Conservation (phyloP, 2,113 vertebrate species). For the Otolemur garnettii region DNA sequence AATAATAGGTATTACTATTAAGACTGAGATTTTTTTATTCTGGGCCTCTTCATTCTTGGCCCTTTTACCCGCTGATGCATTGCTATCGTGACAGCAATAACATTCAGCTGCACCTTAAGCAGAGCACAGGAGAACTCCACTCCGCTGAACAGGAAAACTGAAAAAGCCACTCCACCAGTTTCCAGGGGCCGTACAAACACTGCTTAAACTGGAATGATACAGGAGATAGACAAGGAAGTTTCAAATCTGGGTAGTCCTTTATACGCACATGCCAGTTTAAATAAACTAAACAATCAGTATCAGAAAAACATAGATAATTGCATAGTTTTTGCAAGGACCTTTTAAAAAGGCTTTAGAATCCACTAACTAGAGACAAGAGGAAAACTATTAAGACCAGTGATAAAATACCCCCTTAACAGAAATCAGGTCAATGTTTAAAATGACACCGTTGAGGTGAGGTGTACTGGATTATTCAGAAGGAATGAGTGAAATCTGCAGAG, state of each 20-base stretch:
- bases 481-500: neutral
- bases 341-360: neutral
- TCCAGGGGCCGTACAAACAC: neutral
- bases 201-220: neutral
- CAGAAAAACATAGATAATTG: neutral
- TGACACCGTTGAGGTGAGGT: neutral
- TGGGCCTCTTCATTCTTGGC: neutral
- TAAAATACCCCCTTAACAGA: constrained; percentile 13
- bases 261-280: neutral
- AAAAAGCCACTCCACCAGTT: neutral
- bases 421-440: neutral
- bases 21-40: neutral
- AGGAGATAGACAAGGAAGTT: neutral
- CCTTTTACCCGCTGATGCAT: neutral
- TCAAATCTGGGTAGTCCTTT: constrained; percentile 3
- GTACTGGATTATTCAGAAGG: neutral
- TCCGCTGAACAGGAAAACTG: constrained; percentile 18
- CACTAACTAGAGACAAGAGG: neutral
- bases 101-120: neutral
- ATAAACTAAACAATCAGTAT: neutral
- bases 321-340: neutral
- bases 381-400: neutral
- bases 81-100: neutral
- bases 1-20: neutral
- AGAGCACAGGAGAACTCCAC: neutral